A percentile compares a stretch with the other conserved stretches of the same genome.
Conservation (phyloP, 2,888 invertebrate species). For the Microplitis deprimator region DNA sequence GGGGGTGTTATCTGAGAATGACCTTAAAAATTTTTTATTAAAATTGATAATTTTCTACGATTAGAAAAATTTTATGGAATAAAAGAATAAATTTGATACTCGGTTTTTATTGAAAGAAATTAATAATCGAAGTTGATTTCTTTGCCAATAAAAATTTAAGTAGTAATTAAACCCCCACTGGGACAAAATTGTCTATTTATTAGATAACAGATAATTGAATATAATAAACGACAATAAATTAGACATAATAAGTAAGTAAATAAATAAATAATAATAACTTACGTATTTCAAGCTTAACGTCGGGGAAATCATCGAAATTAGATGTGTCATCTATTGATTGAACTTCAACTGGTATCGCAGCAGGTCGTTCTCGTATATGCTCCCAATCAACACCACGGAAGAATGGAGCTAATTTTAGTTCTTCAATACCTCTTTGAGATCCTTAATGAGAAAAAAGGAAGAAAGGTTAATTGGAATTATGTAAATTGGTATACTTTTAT, state of each 20-base stretch:
- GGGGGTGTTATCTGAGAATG: too few relatives aligned
- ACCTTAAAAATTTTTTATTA: too few relatives aligned
- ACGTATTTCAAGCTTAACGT: conserved; percentile 99
- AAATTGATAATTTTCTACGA: too few relatives aligned
- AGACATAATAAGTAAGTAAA: background rate
- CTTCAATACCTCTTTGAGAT: conserved; percentile 91
- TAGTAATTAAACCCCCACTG: too few relatives aligned
- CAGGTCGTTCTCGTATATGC: conserved; percentile 97
- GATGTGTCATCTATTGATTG: conserved; percentile 99
- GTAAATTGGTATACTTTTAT: background rate
- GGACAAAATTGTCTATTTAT: too few relatives aligned
- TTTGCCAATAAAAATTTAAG: too few relatives aligned
- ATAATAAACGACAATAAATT: background rate
- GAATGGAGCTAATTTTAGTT: conserved; percentile 93
- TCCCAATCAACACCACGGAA: conserved; percentile 99
- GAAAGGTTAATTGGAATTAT: background rate
- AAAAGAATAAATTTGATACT: too few relatives aligned
- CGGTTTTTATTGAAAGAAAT: too few relatives aligned
- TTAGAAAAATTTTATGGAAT: too few relatives aligned
- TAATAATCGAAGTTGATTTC: too few relatives aligned
- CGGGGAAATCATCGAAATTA: conserved; percentile 99
- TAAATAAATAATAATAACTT: conserved; percentile 72
- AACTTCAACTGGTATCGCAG: conserved; percentile 97
- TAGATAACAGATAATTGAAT: too few relatives aligned
- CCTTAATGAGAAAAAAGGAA: conserved; percentile 75